Conservation (phyloP, 2,113 vertebrate genomes). For the Chroicocephalus ridibundus region DNA sequence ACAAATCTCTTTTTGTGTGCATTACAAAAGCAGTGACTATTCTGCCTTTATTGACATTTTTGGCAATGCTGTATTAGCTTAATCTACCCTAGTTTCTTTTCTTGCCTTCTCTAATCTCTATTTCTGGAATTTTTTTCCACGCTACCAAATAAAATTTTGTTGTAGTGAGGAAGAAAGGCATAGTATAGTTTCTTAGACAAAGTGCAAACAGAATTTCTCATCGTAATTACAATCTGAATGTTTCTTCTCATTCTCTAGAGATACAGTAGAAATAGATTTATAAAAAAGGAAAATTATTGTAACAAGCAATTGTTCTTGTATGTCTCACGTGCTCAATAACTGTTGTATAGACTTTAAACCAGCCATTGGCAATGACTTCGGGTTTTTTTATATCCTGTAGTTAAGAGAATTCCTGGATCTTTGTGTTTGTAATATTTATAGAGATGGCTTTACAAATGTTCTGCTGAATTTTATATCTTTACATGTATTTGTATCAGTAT, state of each 20-base stretch:
- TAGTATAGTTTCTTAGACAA: neutral
- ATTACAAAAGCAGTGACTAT: neutral
- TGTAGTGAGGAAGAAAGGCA: neutral
- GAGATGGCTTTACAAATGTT: neutral
- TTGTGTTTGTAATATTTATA: neutral
- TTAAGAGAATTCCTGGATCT: neutral
- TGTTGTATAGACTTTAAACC: neutral
- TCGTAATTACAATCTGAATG: neutral
- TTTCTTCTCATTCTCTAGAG: neutral
- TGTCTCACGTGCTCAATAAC: neutral
- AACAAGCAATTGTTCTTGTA: neutral
- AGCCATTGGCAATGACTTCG: neutral
- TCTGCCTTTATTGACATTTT: neutral
- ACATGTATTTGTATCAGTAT: neutral
- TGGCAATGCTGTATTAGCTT: neutral
- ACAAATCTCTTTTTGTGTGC: neutral
- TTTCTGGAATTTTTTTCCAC: neutral
- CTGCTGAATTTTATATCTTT: neutral
- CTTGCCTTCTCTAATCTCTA: neutral
- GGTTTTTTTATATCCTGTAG: neutral
- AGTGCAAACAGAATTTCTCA: neutral
- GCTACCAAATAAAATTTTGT: neutral
- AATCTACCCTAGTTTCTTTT: neutral
- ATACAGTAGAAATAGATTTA: neutral
- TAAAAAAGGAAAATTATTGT: neutral